Conservation (phyloP, 2,888 invertebrate genomes). For the Aporophyla lueneburgensis region DNA sequence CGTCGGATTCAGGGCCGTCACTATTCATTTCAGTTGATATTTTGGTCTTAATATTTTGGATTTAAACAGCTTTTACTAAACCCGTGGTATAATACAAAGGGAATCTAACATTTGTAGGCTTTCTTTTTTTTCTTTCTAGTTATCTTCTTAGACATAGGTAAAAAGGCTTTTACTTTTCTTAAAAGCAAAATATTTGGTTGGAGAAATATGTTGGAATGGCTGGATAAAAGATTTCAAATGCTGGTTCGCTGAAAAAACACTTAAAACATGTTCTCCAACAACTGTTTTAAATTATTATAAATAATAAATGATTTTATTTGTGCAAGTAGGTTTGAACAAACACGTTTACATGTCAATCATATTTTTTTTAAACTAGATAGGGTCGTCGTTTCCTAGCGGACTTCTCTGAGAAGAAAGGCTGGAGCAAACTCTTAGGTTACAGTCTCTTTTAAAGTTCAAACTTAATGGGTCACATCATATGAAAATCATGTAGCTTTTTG, state of each 20-base stretch:
- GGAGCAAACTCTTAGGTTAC: no score
- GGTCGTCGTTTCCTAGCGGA: no score
- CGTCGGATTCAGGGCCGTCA: constrained; percentile 52
- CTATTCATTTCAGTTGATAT: constrained; percentile 61
- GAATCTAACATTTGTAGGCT: constrained; percentile 26
- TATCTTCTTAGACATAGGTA: background rate
- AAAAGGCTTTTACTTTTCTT: background rate
- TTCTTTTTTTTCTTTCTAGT: background rate
- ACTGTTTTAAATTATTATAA: background rate
- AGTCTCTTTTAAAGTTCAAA: no score
- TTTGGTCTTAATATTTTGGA: constrained; percentile 54
- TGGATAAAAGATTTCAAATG: background rate
- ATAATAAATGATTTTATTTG: no score
- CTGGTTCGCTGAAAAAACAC: background rate
- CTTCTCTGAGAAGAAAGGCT: no score
- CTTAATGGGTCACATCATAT: no score
- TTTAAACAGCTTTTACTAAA: constrained; percentile 40
- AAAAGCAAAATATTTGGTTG: background rate
- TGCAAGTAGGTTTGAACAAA: no score
- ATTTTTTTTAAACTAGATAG: no score
- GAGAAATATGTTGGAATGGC: no score
- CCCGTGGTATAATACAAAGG: constrained; percentile 8
- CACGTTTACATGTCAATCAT: no score
- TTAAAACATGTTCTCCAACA: background rate
- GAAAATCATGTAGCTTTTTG: no score